Evolutionary conservation across 2,888 invertebrate species (phyloP), one percentile per base, ranked within the genome.

Genomic region (Arge pagana): DNA sequence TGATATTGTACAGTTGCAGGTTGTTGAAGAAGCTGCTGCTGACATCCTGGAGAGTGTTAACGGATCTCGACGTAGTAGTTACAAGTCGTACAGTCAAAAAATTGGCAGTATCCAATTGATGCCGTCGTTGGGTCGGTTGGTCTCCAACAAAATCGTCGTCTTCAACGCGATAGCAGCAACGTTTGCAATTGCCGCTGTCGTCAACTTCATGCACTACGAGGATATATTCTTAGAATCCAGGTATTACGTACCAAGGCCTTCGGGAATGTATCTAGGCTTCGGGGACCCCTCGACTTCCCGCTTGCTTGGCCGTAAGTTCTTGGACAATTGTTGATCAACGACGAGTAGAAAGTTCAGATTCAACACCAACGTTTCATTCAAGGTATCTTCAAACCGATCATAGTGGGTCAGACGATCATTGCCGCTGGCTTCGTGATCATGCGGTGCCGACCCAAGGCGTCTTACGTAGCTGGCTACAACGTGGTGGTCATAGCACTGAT

Each of bases 211-310:
- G 2, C 65, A 76, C 11, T 79, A 81, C 54, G 83, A 85, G 68
- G 80, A 83, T 56, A 73, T 77, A 41, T 83, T 82, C 61, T 72
- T 84, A 59, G 83, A 84, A 62, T 80, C 85, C 0, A 78, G 82
- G 56, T 85, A 83, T 68, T 80, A 81, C 52, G 71, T 83, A 18
- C 80, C 84, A 1, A 78, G 62, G 39, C 78, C 70, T 61, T 71
- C 75, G 45, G 82, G 71, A 23, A 61, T 63, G 57, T 49, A 72
- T 3, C 54, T 70, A 16, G 77, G 83, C 5, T 78, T 83, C 18
- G 72, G 74, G 1, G 83, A 84, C 64, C 81, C 83, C n/a, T 78
- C 81, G 68, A 65, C 74, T 4, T 79, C 82, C 0, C 77, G 83
- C 53, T 72, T 82, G 48, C 65, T 81, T 2, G 74, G 78, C 11